Percentiles rank a stretch among this genome's conserved stretches.
phyloP scores from a whole-genome alignment of 2,888 invertebrate species.

The Mythimna ferrago region DNA sequence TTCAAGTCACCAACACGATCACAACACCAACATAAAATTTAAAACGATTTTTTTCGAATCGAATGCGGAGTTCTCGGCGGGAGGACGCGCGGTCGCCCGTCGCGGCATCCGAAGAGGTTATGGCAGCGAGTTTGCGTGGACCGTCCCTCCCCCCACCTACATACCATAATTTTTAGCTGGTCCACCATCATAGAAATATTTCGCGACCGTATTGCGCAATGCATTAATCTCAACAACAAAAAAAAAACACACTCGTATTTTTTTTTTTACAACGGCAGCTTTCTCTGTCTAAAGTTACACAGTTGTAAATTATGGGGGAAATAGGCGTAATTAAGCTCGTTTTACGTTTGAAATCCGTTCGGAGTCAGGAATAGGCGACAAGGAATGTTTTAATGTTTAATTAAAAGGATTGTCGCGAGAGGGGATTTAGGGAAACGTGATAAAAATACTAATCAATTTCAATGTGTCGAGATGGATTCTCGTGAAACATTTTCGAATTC shows the following conservation, averaged over 20 bases:
- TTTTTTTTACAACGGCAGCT: constrained; percentile 42
- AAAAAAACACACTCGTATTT: constrained; percentile 47
- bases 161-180: constrained; percentile 75
- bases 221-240: constrained; percentile 73
- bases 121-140: constrained; percentile 75
- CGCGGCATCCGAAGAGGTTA: constrained; percentile 75
- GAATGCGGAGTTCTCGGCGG: constrained; percentile 55
- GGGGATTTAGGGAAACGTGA: constrained; percentile 69
- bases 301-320: constrained; percentile 65
- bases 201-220: constrained; percentile 84
- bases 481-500: constrained; percentile 48
- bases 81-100: constrained; percentile 70
- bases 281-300: constrained; percentile 51
- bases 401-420: constrained; percentile 75
- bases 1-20: constrained; percentile 63
- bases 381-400: constrained; percentile 74
- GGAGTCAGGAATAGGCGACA: constrained; percentile 64
- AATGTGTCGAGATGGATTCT: constrained; percentile 51
- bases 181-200: constrained; percentile 85
- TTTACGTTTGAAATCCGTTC: constrained; percentile 65
- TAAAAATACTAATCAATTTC: constrained; percentile 73
- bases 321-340: constrained; percentile 66
- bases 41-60: constrained; percentile 61
- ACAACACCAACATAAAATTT: constrained; percentile 61
- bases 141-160: constrained; percentile 67